A percentile compares a stretch with the other conserved stretches of the same genome.
Conservation (phyloP, 2,797 vertebrate genomes). For the Novumbra hubbsi region DNA sequence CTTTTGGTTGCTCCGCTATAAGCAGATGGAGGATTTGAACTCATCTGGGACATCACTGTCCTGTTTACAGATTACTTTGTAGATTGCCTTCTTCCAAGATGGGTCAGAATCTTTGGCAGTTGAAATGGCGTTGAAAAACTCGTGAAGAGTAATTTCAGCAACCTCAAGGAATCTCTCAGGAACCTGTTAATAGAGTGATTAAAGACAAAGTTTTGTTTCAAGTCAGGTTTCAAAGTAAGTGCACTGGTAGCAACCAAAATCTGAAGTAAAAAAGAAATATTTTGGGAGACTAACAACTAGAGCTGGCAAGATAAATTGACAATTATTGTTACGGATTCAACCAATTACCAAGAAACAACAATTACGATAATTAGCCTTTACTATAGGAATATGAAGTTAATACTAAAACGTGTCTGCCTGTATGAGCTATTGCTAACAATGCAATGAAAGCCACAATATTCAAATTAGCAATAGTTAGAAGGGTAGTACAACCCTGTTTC, state of each 20-base stretch:
- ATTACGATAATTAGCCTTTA: no score
- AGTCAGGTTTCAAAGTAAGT: neutral
- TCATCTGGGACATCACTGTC: slow-evolving; percentile 90
- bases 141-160: slow-evolving; percentile 87
- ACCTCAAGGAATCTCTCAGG: slow-evolving; percentile 92
- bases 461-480: no score
- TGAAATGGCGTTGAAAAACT: slow-evolving; percentile 90
- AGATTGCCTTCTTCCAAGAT: slow-evolving; percentile 99
- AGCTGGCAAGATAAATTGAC: no score
- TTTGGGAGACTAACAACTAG: neutral
- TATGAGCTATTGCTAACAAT: no score
- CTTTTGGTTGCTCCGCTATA: slow-evolving; percentile 62
- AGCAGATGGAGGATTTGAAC: slow-evolving; percentile 85
- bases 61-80: slow-evolving; percentile 97
- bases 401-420: no score
- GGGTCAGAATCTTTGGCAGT: slow-evolving; percentile 87
- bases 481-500: no score
- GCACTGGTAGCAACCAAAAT: neutral
- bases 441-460: no score
- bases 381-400: no score
- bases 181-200: slow-evolving; percentile 73
- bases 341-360: no score
- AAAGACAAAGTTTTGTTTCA: neutral
- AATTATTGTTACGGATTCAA: no score
- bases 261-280: neutral